phyloP scores from a whole-genome alignment of 2,797 vertebrate species.

The Spinus olivaceus region DNA sequence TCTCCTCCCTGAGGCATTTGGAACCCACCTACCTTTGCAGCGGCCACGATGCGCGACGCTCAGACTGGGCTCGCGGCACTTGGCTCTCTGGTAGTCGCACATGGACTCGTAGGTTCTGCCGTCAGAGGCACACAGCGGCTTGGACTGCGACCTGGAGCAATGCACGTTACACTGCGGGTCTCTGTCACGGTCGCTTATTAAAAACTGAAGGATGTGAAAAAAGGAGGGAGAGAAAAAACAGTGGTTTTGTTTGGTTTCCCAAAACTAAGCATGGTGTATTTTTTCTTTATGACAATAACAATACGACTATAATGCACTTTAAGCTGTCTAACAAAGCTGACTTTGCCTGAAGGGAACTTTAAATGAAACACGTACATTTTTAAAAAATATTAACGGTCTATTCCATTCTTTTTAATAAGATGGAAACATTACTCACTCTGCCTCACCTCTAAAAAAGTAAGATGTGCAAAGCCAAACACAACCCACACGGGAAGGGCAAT shows the following conservation, averaged over 20 bases:
- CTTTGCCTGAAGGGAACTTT: slow-evolving; percentile 18
- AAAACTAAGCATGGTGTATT: neutral
- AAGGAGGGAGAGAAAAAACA: neutral
- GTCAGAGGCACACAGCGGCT: slow-evolving; percentile 92
- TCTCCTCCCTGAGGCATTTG: neutral
- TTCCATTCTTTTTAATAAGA: slow-evolving; percentile 37
- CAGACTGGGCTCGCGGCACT: slow-evolving; percentile 88
- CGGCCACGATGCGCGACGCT: slow-evolving; percentile 85
- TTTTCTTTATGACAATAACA: neutral
- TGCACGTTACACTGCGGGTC: slow-evolving; percentile 87
- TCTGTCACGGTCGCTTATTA: slow-evolving; percentile 88
- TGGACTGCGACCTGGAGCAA: slow-evolving; percentile 86
- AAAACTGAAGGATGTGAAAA: slow-evolving; percentile 80
- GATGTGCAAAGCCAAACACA: slow-evolving; percentile 47
- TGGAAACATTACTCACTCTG: slow-evolving; percentile 37
- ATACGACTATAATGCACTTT: neutral
- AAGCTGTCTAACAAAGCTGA: neutral
- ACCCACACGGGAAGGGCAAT: slow-evolving; percentile 22
- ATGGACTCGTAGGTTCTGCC: slow-evolving; percentile 90
- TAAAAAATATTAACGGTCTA: neutral
- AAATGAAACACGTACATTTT: neutral
- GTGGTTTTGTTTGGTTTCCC: neutral
- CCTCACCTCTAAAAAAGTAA: slow-evolving; percentile 29
- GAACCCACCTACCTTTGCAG: slow-evolving; percentile 86
- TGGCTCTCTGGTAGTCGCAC: slow-evolving; percentile 95